phyloP scores from a whole-genome alignment of 2,113 vertebrate species.

The Pelmatolapia mariae region DNA sequence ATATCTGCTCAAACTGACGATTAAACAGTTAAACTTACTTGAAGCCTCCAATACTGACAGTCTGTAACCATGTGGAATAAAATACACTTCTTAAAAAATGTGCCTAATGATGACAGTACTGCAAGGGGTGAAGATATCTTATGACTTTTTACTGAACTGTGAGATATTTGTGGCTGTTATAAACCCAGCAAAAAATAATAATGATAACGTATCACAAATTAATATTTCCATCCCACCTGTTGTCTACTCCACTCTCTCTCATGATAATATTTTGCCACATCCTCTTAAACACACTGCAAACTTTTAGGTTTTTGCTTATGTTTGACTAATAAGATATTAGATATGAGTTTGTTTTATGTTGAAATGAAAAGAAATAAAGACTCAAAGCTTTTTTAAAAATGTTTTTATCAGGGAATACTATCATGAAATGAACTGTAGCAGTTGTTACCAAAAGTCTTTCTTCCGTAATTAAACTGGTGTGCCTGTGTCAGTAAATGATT shows the following conservation, averaged over 20 bases:
- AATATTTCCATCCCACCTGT: background rate
- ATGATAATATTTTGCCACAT: background rate
- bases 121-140: background rate
- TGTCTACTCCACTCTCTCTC: background rate
- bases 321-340: background rate
- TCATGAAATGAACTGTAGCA: background rate
- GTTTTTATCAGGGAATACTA: background rate
- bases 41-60: background rate
- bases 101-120: background rate
- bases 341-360: too few relatives aligned
- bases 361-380: background rate
- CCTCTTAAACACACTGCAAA: background rate
- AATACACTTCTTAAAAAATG: background rate
- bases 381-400: rapidly evolving
- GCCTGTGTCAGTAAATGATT: background rate
- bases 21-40: background rate
- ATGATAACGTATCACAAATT: background rate
- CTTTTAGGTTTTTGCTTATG: background rate
- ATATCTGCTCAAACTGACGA: background rate
- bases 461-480: background rate
- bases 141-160: background rate
- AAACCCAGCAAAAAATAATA: background rate
- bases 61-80: background rate
- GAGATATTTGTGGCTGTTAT: background rate
- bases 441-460: background rate